phyloP scores from a whole-genome alignment of 1,140 invertebrate species.

The Papilio machaon region DNA sequence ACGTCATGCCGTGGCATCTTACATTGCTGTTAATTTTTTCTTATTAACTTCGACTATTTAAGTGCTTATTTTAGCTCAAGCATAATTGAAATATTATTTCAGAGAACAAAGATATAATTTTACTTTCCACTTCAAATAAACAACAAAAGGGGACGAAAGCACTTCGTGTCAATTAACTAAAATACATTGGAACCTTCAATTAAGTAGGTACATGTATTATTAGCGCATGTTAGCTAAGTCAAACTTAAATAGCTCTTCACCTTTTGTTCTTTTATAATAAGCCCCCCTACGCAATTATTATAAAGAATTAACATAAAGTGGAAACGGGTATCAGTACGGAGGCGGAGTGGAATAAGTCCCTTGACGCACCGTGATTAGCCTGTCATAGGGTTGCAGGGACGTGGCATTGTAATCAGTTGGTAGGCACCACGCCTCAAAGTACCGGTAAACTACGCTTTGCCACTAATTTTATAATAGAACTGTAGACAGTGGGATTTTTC shows the following conservation, averaged over 20 bases:
- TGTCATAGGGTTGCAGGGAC: constrained; percentile 57
- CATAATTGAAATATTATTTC: not conserved
- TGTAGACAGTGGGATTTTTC: too few species aligned
- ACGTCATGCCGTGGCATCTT: not conserved
- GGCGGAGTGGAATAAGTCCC: constrained; percentile 56
- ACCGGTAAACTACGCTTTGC: not conserved
- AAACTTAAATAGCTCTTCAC: constrained; percentile 28
- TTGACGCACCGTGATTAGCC: constrained; percentile 60
- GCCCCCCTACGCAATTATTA: constrained; percentile 35
- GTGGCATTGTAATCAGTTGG: constrained; percentile 56
- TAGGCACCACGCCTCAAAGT: constrained; percentile 39
- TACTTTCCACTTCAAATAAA: not conserved
- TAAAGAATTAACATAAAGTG: constrained; percentile 57
- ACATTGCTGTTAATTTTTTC: not conserved
- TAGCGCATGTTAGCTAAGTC: constrained; percentile 5
- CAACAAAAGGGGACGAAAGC: constrained; percentile 4
- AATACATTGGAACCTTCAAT: constrained; percentile 15
- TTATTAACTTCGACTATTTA: not conserved
- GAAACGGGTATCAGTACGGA: constrained; percentile 48
- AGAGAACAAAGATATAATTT: not conserved
- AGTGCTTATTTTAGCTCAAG: not conserved
- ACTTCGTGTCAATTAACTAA: constrained; percentile 21
- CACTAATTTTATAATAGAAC: not conserved
- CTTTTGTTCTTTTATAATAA: constrained; percentile 39
- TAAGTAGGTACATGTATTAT: constrained; percentile 7